Percentiles rank a stretch among this genome's conserved stretches.
These are phyloP conservation scores for Plebejus anna DNA, from an alignment of 2,888 invertebrate genomes.

Conservation along the genomic window DNA sequence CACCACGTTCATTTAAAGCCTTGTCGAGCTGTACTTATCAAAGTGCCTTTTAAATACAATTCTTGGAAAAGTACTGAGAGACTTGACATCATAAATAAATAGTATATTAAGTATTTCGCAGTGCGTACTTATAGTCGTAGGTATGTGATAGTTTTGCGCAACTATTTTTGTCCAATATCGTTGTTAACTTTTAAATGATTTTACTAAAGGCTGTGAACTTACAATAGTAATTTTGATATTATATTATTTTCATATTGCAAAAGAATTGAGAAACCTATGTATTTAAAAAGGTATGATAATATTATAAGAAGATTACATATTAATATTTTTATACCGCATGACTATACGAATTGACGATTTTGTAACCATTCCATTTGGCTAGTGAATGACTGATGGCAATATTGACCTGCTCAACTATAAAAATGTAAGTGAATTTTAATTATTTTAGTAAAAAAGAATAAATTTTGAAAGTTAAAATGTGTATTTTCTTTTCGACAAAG, in stretches of 20 bases:
- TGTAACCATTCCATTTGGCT: slow-evolving; percentile 20
- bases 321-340: neutral
- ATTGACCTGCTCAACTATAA: neutral
- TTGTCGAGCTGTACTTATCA: neutral
- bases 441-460: neutral
- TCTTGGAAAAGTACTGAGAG: neutral
- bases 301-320: neutral
- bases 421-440: neutral
- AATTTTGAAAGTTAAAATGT: neutral
- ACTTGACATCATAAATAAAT: neutral
- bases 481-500: neutral
- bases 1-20: too few species aligned
- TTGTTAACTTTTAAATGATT: slow-evolving; percentile 5
- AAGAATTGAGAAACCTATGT: neutral
- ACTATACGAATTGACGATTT: neutral
- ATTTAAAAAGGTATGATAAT: neutral
- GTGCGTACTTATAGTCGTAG: neutral
- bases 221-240: slow-evolving; percentile 8
- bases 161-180: neutral
- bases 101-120: neutral
- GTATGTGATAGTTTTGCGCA: slow-evolving; percentile 8
- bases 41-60: neutral
- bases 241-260: neutral
- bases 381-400: slow-evolving; percentile 17
- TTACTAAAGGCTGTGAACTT: slow-evolving; percentile 22